Conservation (phyloP, 2,888 invertebrate species). For the Drosophila neotestacea region DNA sequence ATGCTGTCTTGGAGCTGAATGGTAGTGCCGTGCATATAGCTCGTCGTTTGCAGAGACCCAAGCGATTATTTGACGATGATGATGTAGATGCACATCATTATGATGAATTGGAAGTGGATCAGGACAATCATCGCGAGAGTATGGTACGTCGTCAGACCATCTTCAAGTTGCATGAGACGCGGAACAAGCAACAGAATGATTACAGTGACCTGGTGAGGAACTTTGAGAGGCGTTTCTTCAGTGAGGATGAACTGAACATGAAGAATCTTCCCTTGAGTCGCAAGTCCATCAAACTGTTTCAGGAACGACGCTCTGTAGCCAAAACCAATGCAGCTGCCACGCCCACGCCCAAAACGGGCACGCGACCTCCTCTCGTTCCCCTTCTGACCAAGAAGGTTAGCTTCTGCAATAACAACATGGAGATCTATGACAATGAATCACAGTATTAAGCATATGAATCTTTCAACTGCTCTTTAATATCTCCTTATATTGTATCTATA, state of each 20-base stretch:
- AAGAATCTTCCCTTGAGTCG: constrained; percentile 82
- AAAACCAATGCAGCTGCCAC: constrained; percentile 68
- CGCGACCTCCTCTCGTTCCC: constrained; percentile 41
- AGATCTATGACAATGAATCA: constrained; percentile 70
- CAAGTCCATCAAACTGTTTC: constrained; percentile 82
- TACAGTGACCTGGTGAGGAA: constrained; percentile 84
- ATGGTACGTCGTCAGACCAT: constrained; percentile 81
- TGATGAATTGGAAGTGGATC: constrained; percentile 45
- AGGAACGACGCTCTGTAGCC: constrained; percentile 77
- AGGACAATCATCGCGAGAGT: constrained; percentile 59
- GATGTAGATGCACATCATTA: constrained; percentile 58
- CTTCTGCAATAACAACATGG: constrained; percentile 55
- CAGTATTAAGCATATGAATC: constrained; percentile 13
- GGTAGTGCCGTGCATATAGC: constrained; percentile 88
- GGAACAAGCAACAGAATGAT: constrained; percentile 77
- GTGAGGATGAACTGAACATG: constrained; percentile 82
- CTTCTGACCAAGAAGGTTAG: constrained; percentile 51
- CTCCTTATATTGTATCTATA: constrained; percentile 5
- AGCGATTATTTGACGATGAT: constrained; percentile 82
- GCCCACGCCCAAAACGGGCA: constrained; percentile 48
- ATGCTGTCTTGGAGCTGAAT: constrained; percentile 86
- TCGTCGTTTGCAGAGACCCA: constrained; percentile 86
- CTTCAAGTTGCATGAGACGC: constrained; percentile 79
- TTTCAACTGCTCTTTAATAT: background rate
- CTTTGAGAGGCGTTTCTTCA: constrained; percentile 82